Conservation (phyloP, 2,113 vertebrate species). For the Nyctibius bracteatus region DNA sequence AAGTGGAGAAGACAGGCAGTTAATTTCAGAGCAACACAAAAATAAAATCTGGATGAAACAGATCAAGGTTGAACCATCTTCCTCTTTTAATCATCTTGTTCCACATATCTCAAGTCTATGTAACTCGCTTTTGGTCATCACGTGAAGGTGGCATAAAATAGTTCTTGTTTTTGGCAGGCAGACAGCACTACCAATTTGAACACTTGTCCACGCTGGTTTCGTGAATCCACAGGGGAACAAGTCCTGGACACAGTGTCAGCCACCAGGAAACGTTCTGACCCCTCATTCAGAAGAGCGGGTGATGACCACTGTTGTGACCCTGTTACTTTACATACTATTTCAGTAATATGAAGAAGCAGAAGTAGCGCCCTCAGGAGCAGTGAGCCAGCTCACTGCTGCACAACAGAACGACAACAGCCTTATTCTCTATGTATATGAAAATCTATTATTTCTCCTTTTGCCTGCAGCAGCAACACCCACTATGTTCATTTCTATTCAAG, state of each 20-base stretch:
- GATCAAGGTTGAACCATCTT: neutral
- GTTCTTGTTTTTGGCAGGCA: neutral
- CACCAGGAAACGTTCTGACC: rapidly evolving
- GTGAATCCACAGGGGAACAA: neutral
- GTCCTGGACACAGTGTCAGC: rapidly evolving
- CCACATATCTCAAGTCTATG: rapidly evolving
- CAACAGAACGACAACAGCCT: neutral
- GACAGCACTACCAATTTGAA: neutral
- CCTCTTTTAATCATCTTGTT: neutral
- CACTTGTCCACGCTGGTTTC: neutral
- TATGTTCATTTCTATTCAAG: neutral
- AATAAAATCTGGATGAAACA: neutral
- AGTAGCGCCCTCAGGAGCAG: neutral
- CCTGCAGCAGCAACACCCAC: neutral
- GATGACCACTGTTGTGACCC: neutral
- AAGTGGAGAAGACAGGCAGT: neutral
- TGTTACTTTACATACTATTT: rapidly evolving
- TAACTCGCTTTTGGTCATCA: neutral
- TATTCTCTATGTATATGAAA: rapidly evolving
- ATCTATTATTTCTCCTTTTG: neutral
- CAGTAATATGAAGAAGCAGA: neutral
- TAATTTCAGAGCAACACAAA: neutral
- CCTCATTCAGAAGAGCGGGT: neutral
- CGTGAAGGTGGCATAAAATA: neutral
- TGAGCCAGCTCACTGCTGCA: neutral